Evolutionary conservation across 1,140 invertebrate genomes (phyloP).

Genomic region (Micrasema minimum): DNA sequence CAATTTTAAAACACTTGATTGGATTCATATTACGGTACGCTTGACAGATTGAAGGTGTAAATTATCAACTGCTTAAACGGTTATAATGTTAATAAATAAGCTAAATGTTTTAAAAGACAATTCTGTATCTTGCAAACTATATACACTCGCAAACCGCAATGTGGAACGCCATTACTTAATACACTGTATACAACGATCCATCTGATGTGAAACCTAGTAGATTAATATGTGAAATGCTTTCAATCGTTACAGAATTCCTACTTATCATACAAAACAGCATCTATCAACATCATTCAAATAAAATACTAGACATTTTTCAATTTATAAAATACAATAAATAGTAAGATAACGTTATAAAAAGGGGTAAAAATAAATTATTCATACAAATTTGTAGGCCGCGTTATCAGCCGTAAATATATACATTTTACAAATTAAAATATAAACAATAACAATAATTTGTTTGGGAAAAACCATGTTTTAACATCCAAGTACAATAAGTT

Average conservation of each 20-base stretch:
- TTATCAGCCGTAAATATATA: background rate
- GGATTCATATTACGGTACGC: background rate
- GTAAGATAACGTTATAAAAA: background rate
- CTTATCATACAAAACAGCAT: background rate
- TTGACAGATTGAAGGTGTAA: background rate
- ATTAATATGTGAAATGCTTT: too few relatives aligned
- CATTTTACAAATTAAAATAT: constrained; percentile 7
- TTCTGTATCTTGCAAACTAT: too few relatives aligned
- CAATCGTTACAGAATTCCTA: background rate
- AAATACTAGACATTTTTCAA: constrained; percentile 10
- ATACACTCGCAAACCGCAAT: too few relatives aligned
- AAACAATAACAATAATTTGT: background rate
- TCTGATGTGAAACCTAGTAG: too few relatives aligned
- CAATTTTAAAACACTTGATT: constrained; percentile 2
- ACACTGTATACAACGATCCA: too few relatives aligned
- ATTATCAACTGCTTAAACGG: background rate
- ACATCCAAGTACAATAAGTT: background rate
- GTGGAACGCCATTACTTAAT: too few relatives aligned
- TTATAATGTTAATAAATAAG: background rate
- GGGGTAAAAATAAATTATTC: constrained; percentile 25
- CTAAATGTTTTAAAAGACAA: too few relatives aligned
- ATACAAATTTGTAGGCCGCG: background rate
- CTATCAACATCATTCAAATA: background rate
- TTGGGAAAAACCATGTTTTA: background rate
- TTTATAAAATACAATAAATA: constrained; percentile 30